These are phyloP conservation scores for Ahaetulla prasina DNA, from an alignment of 2,113 vertebrate species.

Conservation along the genomic window DNA sequence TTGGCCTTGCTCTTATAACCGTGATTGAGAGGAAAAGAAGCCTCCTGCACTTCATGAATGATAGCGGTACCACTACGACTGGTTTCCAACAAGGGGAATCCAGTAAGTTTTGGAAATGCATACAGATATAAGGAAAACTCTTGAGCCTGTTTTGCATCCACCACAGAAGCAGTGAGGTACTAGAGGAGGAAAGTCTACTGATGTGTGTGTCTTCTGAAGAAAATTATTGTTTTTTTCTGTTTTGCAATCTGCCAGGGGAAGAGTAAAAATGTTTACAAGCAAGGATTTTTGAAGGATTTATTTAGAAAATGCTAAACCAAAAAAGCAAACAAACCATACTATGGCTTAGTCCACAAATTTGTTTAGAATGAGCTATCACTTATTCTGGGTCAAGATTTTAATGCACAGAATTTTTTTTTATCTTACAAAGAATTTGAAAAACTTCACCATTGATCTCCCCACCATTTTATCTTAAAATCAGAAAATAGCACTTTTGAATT, in stretches of 20 bases:
- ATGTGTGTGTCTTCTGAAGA: background rate
- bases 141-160: background rate
- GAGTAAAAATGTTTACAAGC: background rate
- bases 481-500: background rate
- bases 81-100: background rate
- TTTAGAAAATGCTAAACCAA: background rate
- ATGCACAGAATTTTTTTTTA: background rate
- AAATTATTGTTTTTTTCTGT: background rate
- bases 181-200: background rate
- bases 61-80: background rate
- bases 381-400: background rate
- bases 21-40: background rate
- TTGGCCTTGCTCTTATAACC: background rate
- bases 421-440: background rate
- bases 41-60: background rate
- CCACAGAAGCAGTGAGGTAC: background rate
- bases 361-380: background rate
- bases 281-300: background rate
- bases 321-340: background rate
- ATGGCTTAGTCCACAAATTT: background rate
- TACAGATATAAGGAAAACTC: background rate
- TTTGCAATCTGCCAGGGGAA: background rate
- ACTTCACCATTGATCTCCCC: background rate
- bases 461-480: background rate
- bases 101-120: background rate